Evolutionary conservation across 2,888 invertebrate genomes (phyloP).

Genomic region (Xylota sylvarum): DNA sequence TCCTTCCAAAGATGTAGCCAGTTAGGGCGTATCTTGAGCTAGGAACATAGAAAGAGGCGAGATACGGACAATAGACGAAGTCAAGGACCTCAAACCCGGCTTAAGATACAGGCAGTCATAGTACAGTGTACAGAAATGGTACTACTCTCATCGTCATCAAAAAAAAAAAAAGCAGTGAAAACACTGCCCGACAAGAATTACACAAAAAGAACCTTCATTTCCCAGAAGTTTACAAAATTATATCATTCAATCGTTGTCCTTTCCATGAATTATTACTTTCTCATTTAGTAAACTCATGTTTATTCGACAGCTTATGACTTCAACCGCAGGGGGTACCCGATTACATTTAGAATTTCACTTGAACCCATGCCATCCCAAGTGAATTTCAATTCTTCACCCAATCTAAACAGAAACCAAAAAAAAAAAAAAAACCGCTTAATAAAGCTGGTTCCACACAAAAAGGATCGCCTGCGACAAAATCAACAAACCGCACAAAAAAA

Average conservation of each 20-base stretch:
- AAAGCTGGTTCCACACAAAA: slow-evolving; percentile 8
- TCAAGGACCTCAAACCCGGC: too few species aligned
- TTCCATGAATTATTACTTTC: neutral
- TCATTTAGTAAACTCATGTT: neutral
- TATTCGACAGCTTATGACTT: neutral
- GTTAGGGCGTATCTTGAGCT: too few species aligned
- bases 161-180: too few species aligned
- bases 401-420: neutral
- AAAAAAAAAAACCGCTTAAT: neutral
- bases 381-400: slow-evolving; percentile 22
- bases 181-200: too few species aligned
- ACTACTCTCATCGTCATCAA: too few species aligned
- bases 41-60: too few species aligned
- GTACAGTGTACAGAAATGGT: too few species aligned
- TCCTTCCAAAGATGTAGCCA: too few species aligned
- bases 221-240: neutral
- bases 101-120: too few species aligned
- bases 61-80: too few species aligned
- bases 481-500: slow-evolving; percentile 17
- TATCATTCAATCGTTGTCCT: neutral
- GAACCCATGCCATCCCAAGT: slow-evolving; percentile 17
- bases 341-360: neutral
- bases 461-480: slow-evolving; percentile 34
- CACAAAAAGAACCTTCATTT: neutral
- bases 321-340: neutral